These are phyloP conservation scores for Bugulina stolonifera DNA, from an alignment of 2,888 invertebrate genomes.

Conservation along the genomic window DNA sequence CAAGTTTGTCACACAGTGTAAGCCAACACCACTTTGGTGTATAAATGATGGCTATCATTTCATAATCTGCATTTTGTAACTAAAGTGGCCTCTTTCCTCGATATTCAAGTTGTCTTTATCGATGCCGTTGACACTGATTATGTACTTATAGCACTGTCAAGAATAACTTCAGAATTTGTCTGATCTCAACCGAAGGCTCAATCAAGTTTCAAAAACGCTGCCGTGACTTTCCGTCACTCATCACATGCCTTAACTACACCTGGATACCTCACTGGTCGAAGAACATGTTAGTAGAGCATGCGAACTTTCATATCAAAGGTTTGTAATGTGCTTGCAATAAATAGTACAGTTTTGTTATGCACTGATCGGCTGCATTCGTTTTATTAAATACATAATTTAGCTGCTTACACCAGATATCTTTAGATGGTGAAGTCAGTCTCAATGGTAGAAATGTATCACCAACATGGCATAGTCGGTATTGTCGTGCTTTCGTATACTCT, in stretches of 20 bases:
- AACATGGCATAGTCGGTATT: no score
- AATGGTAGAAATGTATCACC: no score
- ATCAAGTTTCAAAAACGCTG: slow-evolving; percentile 46
- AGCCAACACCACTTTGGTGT: no score
- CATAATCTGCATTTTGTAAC: no score
- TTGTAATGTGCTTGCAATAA: no score
- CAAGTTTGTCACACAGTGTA: no score
- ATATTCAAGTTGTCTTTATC: no score
- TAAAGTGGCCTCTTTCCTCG: no score
- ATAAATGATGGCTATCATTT: no score
- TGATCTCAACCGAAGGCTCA: slow-evolving; percentile 40
- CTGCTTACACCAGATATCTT: background rate
- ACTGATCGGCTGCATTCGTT: background rate
- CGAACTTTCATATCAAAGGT: slow-evolving; percentile 46
- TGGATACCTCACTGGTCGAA: slow-evolving; percentile 52
- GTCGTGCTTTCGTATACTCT: no score
- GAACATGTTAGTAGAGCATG: slow-evolving; percentile 47
- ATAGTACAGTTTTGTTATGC: background rate
- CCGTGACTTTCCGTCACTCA: slow-evolving; percentile 46
- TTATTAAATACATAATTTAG: background rate
- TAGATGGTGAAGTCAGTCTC: no score
- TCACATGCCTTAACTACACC: slow-evolving; percentile 50
- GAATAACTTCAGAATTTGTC: slow-evolving; percentile 49
- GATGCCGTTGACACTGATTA: no score
- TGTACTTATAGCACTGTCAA: slow-evolving; percentile 46